Conservation (phyloP, 35 echinoderm and acorn worm species). For the Ophiothrix spiculata region DNA sequence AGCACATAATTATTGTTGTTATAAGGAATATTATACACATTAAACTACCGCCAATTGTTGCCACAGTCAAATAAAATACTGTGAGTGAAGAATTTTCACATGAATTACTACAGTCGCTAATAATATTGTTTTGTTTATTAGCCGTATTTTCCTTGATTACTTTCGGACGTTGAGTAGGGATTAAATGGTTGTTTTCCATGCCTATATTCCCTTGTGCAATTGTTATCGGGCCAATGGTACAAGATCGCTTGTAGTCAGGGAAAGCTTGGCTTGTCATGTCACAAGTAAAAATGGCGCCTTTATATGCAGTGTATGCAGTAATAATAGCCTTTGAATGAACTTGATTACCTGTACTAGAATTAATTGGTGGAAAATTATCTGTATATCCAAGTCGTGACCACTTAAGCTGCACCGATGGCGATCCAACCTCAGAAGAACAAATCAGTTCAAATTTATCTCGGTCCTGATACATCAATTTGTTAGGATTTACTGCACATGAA, state of each 20-base stretch:
- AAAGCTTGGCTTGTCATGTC: not conserved
- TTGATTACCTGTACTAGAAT: not conserved
- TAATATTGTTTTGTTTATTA: not conserved
- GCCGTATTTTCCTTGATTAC: not conserved
- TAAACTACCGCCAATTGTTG: not conserved
- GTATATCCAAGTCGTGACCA: not conserved
- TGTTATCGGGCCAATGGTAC: not conserved
- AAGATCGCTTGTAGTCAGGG: not conserved
- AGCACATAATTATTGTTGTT: not conserved
- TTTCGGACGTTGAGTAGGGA: not conserved
- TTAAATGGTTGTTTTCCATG: not conserved
- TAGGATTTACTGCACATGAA: not conserved
- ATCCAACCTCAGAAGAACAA: not conserved
- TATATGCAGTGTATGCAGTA: not conserved
- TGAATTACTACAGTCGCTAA: not conserved
- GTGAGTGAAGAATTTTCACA: not conserved
- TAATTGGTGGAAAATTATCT: not conserved
- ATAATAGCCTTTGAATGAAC: not conserved
- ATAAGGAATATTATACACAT: not conserved
- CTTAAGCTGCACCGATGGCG: not conserved
- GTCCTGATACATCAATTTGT: not conserved
- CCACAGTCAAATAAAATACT: not conserved
- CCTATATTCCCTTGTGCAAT: not conserved
- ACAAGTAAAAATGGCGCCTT: not conserved
- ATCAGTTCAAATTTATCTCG: not conserved